These are phyloP conservation scores for Notodonta ziczac DNA, from an alignment of 2,888 invertebrate genomes.

Conservation along the genomic window DNA sequence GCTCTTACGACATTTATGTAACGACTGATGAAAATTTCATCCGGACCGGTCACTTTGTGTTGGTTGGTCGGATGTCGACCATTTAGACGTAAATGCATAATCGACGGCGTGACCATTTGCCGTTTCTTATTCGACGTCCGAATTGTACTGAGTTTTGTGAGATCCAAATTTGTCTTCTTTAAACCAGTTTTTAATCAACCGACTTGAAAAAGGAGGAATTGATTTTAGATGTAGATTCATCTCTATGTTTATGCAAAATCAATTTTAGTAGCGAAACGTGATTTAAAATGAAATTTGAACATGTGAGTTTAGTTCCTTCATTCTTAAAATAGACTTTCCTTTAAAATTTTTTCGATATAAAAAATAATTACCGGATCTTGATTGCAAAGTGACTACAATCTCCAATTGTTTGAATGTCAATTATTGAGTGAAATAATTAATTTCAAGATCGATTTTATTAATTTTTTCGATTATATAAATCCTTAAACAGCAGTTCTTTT, in stretches of 20 bases:
- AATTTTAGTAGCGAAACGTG: not conserved
- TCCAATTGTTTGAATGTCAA: too few species aligned
- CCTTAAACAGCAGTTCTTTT: not conserved
- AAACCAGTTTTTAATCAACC: not conserved
- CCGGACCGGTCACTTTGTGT: constrained; percentile 22
- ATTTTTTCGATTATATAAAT: not conserved
- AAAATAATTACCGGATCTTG: too few species aligned
- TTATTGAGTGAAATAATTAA: not conserved
- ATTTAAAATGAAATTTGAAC: not conserved
- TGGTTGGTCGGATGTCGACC: constrained; percentile 45
- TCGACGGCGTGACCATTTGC: constrained; percentile 21
- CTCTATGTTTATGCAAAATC: too few species aligned
- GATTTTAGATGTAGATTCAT: not conserved
- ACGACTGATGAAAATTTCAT: constrained; percentile 25
- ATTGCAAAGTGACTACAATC: too few species aligned
- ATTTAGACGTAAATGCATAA: constrained; percentile 45
- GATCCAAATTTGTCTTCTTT: constrained; percentile 13
- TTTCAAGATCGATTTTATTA: not conserved
- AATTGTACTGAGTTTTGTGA: constrained; percentile 8
- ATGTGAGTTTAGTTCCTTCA: not conserved
- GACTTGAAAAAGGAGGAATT: too few species aligned
- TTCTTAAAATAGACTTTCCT: too few species aligned
- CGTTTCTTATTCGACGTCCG: constrained; percentile 13
- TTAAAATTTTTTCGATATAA: too few species aligned
- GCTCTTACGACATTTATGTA: constrained; percentile 33